These are phyloP conservation scores for Cheilosia soror DNA, from an alignment of 2,888 invertebrate species.

Conservation along the genomic window DNA sequence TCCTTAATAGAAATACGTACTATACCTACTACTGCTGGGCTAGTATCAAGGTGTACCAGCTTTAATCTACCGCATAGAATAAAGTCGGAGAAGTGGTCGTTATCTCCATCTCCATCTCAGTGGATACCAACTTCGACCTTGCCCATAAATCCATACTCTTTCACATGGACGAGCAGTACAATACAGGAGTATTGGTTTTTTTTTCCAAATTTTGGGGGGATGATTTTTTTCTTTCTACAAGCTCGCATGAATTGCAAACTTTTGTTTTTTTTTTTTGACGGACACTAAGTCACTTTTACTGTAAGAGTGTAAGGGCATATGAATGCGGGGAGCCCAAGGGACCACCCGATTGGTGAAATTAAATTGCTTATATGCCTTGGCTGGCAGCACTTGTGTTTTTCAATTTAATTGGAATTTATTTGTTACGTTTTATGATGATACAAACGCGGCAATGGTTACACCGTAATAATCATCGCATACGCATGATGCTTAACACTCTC, in stretches of 20 bases:
- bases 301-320: neutral
- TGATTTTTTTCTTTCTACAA: neutral
- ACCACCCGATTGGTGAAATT: constrained; percentile 52
- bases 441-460: constrained; percentile 37
- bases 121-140: constrained; percentile 27
- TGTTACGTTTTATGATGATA: constrained; percentile 55
- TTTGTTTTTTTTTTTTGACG: constrained; percentile 40
- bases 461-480: no score
- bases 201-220: neutral
- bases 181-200: neutral
- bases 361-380: constrained; percentile 44
- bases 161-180: constrained; percentile 10
- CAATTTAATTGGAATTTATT: constrained; percentile 69
- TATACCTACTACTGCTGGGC: neutral
- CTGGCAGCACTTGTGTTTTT: constrained; percentile 35
- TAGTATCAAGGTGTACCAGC: constrained; percentile 5
- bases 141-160: constrained; percentile 38
- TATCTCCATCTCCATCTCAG: constrained; percentile 27
- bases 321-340: neutral
- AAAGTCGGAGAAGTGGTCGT: constrained; percentile 30
- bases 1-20: constrained; percentile 42
- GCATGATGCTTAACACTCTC: no score
- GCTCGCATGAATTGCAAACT: neutral
- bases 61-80: constrained; percentile 21
- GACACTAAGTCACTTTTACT: constrained; percentile 24